phyloP scores from a whole-genome alignment of 2,797 vertebrate genomes.

The Bradypodion pumilum region DNA sequence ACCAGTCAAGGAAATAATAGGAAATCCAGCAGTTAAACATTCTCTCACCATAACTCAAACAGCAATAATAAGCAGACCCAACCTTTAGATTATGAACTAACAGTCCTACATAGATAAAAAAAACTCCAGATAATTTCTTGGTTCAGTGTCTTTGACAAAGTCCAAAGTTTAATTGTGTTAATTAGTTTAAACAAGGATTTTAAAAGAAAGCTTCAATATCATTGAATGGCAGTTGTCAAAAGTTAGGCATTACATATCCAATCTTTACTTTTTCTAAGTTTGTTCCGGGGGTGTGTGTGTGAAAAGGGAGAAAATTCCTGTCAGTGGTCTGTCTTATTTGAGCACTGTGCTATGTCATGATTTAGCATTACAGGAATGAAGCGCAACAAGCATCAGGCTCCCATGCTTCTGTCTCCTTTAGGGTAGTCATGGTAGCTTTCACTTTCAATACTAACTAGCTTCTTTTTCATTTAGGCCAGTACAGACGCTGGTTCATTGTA shows the following conservation, averaged over 20 bases:
- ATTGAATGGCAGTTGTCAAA: background rate
- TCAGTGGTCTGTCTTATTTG: background rate
- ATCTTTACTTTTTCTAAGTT: background rate
- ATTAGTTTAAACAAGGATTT: slow-evolving; percentile 10
- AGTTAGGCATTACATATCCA: background rate
- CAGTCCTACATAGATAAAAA: background rate
- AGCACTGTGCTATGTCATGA: background rate
- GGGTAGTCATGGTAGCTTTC: background rate
- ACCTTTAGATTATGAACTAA: background rate
- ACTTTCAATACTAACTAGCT: background rate
- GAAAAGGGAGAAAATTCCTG: background rate
- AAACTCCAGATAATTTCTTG: background rate
- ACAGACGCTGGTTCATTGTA: background rate
- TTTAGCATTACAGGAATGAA: background rate
- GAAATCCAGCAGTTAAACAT: background rate
- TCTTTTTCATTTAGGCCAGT: background rate
- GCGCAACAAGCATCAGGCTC: background rate
- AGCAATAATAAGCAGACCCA: background rate
- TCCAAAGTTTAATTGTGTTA: background rate
- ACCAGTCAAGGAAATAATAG: background rate
- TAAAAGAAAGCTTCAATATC: background rate
- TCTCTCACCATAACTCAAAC: background rate
- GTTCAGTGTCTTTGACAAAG: slow-evolving; percentile 1
- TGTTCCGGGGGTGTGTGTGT: no score
- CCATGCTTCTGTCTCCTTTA: background rate